Percentiles rank a stretch among this genome's conserved stretches.
Evolutionary conservation across 2,797 vertebrate species (phyloP).

Genomic region (Eleutherodactylus coqui): DNA sequence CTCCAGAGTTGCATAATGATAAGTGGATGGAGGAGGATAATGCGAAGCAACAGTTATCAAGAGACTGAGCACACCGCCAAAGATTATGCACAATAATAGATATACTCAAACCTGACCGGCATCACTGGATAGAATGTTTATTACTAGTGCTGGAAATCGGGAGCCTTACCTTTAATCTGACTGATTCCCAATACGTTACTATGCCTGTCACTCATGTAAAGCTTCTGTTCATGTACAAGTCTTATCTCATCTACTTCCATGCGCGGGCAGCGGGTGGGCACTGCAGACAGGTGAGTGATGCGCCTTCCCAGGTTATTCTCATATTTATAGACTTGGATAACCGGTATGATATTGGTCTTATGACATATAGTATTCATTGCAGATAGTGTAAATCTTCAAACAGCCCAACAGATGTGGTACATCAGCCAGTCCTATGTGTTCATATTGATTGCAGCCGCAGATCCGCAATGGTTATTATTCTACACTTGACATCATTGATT

Average conservation of each 20-base stretch:
- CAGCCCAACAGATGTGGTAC: background rate
- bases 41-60: background rate
- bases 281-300: background rate
- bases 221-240: background rate
- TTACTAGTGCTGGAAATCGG: constrained; percentile 3
- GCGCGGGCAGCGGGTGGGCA: background rate
- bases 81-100: constrained; percentile 9
- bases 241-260: background rate
- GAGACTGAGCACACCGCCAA: background rate
- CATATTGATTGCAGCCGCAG: background rate
- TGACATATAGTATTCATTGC: background rate
- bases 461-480: background rate
- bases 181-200: constrained; percentile 1
- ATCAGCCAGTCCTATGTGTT: background rate
- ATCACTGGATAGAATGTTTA: background rate
- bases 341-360: background rate
- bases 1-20: background rate
- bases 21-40: background rate
- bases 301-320: background rate
- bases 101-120: background rate
- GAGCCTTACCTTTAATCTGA: background rate
- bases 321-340: constrained; percentile 12
- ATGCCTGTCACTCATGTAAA: constrained; percentile 25
- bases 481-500: background rate
- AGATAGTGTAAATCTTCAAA: background rate